Percentiles rank a stretch among this genome's conserved stretches.
Conservation (phyloP, 2,888 invertebrate genomes). For the Aleiodes leptofemur region DNA sequence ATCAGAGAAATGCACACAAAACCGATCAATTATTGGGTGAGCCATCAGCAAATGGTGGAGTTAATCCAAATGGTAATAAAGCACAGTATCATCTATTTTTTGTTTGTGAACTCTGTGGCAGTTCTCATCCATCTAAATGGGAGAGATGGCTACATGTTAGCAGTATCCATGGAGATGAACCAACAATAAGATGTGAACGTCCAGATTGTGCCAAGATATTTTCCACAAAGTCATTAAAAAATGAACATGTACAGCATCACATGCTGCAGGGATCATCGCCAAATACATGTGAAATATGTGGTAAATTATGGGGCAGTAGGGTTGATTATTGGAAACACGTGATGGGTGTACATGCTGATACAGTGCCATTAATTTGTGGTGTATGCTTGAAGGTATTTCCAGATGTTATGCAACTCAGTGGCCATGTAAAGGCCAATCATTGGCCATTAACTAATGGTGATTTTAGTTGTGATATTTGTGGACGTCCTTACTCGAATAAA, state of each 20-base stretch:
- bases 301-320: constrained; percentile 76
- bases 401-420: constrained; percentile 72
- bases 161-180: constrained; percentile 72
- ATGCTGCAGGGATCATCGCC: constrained; percentile 74
- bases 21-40: constrained; percentile 63
- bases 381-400: constrained; percentile 76
- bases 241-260: constrained; percentile 75
- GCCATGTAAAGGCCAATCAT: constrained; percentile 74
- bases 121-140: constrained; percentile 75
- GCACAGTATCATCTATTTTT: constrained; percentile 74
- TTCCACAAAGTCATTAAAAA: constrained; percentile 73
- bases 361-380: constrained; percentile 76
- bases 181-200: constrained; percentile 71
- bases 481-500: constrained; percentile 76
- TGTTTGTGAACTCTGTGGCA: constrained; percentile 76
- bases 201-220: constrained; percentile 74
- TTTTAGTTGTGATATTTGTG: constrained; percentile 76
- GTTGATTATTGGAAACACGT: constrained; percentile 77
- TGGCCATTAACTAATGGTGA: constrained; percentile 75
- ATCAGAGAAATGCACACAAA: constrained; percentile 74
- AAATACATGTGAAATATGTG: constrained; percentile 76
- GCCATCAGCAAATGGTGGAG: constrained; percentile 53
- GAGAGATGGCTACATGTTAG: constrained; percentile 77
- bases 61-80: constrained; percentile 68
- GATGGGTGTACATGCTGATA: constrained; percentile 77